Base-by-base conservation (phyloP, 2,888 invertebrate genomes). In the Chrysopilus asiliformis region DNA sequence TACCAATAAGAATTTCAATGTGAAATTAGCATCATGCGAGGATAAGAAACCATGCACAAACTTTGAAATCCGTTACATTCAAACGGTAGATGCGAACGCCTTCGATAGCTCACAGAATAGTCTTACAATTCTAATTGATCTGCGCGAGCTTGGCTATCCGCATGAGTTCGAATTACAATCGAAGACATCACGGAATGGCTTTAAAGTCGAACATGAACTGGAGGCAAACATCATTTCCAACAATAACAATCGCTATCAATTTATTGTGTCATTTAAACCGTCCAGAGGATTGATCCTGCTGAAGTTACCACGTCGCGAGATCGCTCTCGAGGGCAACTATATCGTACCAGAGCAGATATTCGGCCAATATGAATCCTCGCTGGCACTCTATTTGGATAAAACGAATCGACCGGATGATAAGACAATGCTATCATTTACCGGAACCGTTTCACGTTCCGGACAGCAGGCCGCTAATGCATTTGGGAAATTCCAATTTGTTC, bases 11-110 rank as follows among this genome's bases (percentile, higher is more conserved):
- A 79, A 81, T 46, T 74, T 80, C 55, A 74, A 78, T 50, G 66
- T 73, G 31, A 72, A 76, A 10, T 69, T 76, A 44, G 76, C 80
- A 9, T 76, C 78, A 55, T 84, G 84, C 55, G 81, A 83, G 47
- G 79, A 80, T 53, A 80, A 78, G 62, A 79, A 79, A 41, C 77
- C 82, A 47, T 84, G 84, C 52, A 79, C 79, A 0, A 75, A 80
- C 50, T 68, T 79, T 15, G 81, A 83, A 49, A 31, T 58, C 1
- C 52, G 52, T 18, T 60, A 62, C 1, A 46, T 53, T 3, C 36
- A 52, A 1, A 45, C 40, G 2, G 30, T 49, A 3, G 53, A 56
- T 32, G 46, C 50, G 4, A 44, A 52, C 13, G 45, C 52, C 30
- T 39, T 53, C 1, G 49, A 53, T 16, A 58, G 67, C 10, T 60